These are phyloP conservation scores for Campopleginae sp. DNA, from an alignment of 2,888 invertebrate species.

Conservation along the genomic window DNA sequence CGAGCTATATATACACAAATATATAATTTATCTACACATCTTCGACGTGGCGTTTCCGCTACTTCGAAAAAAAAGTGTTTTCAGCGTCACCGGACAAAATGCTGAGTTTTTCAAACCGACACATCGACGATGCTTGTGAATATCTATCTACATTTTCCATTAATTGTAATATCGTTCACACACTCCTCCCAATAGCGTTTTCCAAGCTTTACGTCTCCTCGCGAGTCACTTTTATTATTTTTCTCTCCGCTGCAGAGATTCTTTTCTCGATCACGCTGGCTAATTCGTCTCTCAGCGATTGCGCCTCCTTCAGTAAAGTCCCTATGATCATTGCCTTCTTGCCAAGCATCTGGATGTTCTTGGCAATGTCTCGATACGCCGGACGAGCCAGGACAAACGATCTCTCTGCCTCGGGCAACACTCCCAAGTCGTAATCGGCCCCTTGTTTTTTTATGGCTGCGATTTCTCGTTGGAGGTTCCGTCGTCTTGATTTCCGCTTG, in stretches of 20 bases:
- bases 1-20: constrained; percentile 16
- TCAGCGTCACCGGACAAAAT: background rate
- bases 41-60: background rate
- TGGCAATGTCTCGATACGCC: constrained; percentile 72
- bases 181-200: background rate
- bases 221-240: constrained; percentile 66
- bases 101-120: background rate
- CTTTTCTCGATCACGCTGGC: constrained; percentile 67
- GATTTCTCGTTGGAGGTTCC: constrained; percentile 58
- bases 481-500: constrained; percentile 69
- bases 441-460: constrained; percentile 29
- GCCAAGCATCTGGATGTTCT: constrained; percentile 69
- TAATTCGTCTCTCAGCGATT: constrained; percentile 68
- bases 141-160: background rate
- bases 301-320: constrained; percentile 57
- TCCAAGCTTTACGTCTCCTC: constrained; percentile 26
- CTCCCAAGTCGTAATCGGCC: constrained; percentile 68
- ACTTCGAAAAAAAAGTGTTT: constrained; percentile 1
- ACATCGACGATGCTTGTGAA: background rate
- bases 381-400: constrained; percentile 72
- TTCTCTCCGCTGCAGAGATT: constrained; percentile 60
- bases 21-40: constrained; percentile 8
- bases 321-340: constrained; percentile 64
- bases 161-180: background rate
- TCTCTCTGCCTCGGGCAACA: constrained; percentile 72